phyloP scores from a whole-genome alignment of 1,140 invertebrate species.

The Oppia nitens region DNA sequence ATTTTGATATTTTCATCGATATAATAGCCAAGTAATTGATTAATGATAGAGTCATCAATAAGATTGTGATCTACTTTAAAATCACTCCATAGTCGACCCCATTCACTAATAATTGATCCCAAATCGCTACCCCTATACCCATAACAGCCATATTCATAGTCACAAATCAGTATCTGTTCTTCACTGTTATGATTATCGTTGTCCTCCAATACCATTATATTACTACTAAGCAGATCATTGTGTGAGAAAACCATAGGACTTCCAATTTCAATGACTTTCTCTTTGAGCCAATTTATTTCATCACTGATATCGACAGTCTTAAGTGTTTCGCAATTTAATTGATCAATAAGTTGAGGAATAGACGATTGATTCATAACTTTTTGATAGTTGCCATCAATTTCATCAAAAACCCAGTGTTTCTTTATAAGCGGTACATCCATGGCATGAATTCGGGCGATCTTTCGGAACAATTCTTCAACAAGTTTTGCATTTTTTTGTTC shows the following conservation, averaged over 20 bases:
- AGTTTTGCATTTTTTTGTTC: neutral
- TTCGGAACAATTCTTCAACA: neutral
- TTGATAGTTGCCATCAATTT: neutral
- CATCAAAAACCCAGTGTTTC: slow-evolving; percentile 1
- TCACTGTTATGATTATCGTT: neutral
- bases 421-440: neutral
- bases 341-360: neutral
- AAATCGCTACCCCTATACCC: neutral
- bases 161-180: neutral
- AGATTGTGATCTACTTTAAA: neutral
- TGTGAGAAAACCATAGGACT: neutral
- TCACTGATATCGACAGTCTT: neutral
- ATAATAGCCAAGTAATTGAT: neutral
- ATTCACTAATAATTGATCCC: neutral
- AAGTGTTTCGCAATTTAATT: neutral
- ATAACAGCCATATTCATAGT: slow-evolving; percentile 1
- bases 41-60: neutral
- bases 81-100: neutral
- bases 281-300: neutral
- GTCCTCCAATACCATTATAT: neutral
- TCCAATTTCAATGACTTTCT: neutral
- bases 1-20: neutral
- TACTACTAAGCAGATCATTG: neutral
- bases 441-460: neutral
- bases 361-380: neutral